A percentile compares a stretch with the other conserved stretches of the same genome.
Evolutionary conservation across 2,113 vertebrate genomes (phyloP).

Genomic region (Numenius arquata): DNA sequence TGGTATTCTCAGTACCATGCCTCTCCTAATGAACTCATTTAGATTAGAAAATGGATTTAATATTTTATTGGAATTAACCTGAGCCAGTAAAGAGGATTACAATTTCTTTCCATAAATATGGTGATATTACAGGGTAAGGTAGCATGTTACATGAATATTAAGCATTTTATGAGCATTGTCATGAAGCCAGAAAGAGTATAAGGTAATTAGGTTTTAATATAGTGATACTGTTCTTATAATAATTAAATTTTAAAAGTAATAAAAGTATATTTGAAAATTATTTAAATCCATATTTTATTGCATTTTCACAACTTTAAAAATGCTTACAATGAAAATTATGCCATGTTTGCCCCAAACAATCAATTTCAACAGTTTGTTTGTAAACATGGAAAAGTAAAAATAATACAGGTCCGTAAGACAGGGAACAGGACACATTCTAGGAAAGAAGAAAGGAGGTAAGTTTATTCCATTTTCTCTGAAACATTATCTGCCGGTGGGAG

Average conservation of each 20-base stretch:
- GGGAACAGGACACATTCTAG: neutral
- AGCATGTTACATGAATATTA: slow-evolving; percentile 83
- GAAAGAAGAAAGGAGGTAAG: neutral
- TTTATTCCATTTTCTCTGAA: neutral
- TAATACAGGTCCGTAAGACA: neutral
- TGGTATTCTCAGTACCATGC: slow-evolving; percentile 80
- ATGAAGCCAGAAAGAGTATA: slow-evolving; percentile 72
- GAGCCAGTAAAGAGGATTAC: slow-evolving; percentile 85
- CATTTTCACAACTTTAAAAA: slow-evolving; percentile 30
- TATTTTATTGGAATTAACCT: slow-evolving; percentile 89
- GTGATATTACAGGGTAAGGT: slow-evolving; percentile 78
- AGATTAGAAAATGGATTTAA: slow-evolving; percentile 89
- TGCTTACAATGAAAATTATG: slow-evolving; percentile 30
- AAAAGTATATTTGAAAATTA: slow-evolving; percentile 56
- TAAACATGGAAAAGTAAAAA: neutral
- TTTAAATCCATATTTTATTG: slow-evolving; percentile 53
- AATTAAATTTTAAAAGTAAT: slow-evolving; percentile 75
- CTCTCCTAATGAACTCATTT: slow-evolving; percentile 87
- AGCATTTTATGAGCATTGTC: slow-evolving; percentile 72
- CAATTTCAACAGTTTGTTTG: neutral
- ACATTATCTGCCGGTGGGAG: neutral
- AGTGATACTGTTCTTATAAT: slow-evolving; percentile 70
- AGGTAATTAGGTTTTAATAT: slow-evolving; percentile 78
- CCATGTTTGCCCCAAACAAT: neutral
- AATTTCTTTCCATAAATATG: slow-evolving; percentile 83